Base-by-base conservation (phyloP, 2,113 vertebrate genomes). In the Narcine bancroftii region DNA sequence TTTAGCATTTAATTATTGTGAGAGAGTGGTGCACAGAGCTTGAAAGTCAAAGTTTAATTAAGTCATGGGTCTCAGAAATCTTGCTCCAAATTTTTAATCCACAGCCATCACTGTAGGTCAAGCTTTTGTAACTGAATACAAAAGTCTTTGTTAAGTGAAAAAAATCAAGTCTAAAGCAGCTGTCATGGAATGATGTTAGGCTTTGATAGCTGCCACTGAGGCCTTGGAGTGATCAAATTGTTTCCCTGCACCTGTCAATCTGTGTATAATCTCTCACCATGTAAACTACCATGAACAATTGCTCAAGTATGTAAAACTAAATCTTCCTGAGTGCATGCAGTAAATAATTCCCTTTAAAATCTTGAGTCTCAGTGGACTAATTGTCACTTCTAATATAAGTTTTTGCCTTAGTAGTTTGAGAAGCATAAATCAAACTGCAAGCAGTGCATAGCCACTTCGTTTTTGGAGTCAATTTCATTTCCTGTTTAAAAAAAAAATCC, bases 1-100 rank as follows among this genome's bases (percentile, higher is more conserved):
- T 95, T 94, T 95, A 95, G 95, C 95, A 94, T 93, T n/a, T 95
- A 97, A 96, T 95, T 93, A 96, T 94, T 24, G 17, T 94, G 93
- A 93, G 93, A 93, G 94, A 39, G 85, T 42, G 53, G 21, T 21
- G 19, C 6, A 24, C 29, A 63, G 5, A 63, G 65, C 85, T 89
- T 4, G 39, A 47, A 91, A 91, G 42, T 45, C 89, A 69, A 69
- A 19, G 63, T 91, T 91, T 91, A 91, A 91, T 91, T 66, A 69
- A 91, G 60, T 42, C 60, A 66, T 21, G 19, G 56, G 60, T 36
- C n/a, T 66, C 85, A 89, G 85, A 42, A 89, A 42, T 26, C n/a
- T 65, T 89, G n/a, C 85, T 66, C 36, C 36, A 89, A 65, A 26
- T 66, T 83, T 91, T 91, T 47, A 29, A 29, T 65, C n/a, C 42